Conservation (phyloP, 2,888 invertebrate species). For the Strigamia crassipes region DNA sequence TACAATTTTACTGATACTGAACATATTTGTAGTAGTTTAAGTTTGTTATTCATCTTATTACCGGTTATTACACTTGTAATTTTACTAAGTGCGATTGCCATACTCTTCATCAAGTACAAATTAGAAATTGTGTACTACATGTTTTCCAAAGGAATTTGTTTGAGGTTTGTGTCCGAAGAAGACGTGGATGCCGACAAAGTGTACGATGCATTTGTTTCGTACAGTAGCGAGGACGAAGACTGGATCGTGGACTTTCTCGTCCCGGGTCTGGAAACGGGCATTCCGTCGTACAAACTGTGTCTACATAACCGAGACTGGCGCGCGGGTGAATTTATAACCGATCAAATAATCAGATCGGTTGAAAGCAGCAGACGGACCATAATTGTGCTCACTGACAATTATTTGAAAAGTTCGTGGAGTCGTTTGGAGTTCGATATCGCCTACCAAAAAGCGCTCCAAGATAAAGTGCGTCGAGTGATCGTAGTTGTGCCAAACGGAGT, state of each 20-base stretch:
- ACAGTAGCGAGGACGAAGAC: background rate
- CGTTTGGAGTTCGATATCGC: constrained; percentile 10
- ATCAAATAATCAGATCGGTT: background rate
- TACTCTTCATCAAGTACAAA: background rate
- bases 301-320: background rate
- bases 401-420: background rate
- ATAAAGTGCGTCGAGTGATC: background rate
- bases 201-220: background rate
- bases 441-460: background rate
- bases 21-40: background rate
- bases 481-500: background rate
- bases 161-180: background rate
- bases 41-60: background rate
- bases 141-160: background rate
- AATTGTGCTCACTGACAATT: background rate
- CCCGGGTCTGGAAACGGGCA: constrained; percentile 54
- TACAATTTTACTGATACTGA: background rate
- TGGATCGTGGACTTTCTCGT: background rate
- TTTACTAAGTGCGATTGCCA: background rate
- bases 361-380: background rate
- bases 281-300: constrained; percentile 52
- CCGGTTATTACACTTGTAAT: background rate
- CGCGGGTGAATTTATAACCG: background rate
- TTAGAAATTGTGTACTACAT: background rate
- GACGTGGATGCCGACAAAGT: background rate